Conservation (phyloP, 2,797 vertebrate species). For the Podargus strigoides region DNA sequence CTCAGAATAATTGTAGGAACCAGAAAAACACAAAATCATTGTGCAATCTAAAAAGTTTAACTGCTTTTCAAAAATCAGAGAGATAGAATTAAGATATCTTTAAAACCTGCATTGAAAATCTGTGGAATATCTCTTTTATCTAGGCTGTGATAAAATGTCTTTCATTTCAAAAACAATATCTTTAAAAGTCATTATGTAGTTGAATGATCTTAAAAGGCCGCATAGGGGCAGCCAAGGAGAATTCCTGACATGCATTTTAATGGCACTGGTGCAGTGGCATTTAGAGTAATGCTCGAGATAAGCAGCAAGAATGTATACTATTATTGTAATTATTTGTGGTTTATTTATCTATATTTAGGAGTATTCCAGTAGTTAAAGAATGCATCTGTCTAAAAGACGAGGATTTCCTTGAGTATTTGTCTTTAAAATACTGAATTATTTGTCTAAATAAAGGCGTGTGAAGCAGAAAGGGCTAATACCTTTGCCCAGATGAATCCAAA, state of each 20-base stretch:
- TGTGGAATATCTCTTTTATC: background rate
- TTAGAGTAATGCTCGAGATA: background rate
- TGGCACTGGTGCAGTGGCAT: conserved; percentile 17
- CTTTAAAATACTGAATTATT: conserved; percentile 1
- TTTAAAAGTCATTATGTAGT: conserved; percentile 55
- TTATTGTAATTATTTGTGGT: background rate
- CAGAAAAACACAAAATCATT: background rate
- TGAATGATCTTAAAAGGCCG: conserved; percentile 49
- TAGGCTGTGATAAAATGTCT: background rate
- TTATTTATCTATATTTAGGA: background rate
- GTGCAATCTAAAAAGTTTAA: background rate
- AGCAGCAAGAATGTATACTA: background rate
- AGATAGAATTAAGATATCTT: background rate
- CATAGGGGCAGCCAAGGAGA: background rate
- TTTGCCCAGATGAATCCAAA: conserved; percentile 34
- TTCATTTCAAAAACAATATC: conserved; percentile 51
- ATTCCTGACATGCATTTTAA: conserved; percentile 54
- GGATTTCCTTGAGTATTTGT: background rate
- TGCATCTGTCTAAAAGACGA: background rate
- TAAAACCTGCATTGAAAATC: conserved; percentile 4
- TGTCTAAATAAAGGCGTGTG: conserved; percentile 28
- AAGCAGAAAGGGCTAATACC: conserved; percentile 21
- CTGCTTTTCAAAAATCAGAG: background rate
- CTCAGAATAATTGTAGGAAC: background rate
- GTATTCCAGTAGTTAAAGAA: background rate